Base-by-base conservation (phyloP, 2,797 vertebrate genomes). In the Lerista edwardsae region DNA sequence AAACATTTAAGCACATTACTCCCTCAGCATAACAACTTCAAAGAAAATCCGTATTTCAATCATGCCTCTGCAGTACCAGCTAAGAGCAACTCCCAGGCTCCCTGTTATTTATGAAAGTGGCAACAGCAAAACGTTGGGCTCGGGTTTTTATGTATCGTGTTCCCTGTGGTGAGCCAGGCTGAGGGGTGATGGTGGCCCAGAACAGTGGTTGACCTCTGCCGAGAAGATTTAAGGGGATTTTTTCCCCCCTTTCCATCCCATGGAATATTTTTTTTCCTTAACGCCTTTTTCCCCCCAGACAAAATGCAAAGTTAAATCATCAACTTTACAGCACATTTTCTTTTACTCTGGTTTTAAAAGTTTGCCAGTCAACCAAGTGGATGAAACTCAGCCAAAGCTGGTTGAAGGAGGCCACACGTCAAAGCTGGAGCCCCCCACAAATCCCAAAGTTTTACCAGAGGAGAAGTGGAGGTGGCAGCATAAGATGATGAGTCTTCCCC, bases 121-220 rank as follows among this genome's bases (percentile, higher is more conserved):
- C 77, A 75, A 75, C 10, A 84, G 8, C 79, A 9, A 86, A 86
- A 57, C 27, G 36, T 31, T 8, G 75, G 47, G 31, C 23, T 61
- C 14, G 55, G 21, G 71, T 27, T 41, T 80, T 39, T 68, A 67
- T 44, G 61, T 85, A 72, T 59, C 86, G 86, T 88, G 36, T 31
- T 68, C 23, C 25, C 83, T 82, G 85, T 23, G 75, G 68, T 44
- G 62, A 31, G 87, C 11, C 57, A 84, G 81, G 61, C 51, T 80
- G 64, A 19, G 72, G 92, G 86, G 82, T 36, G 88, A 29, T 47
- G 47, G 82, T 75, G 59, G 82, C 92, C 81, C n/a, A 84, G 84
- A 92, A 82, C 0, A 11, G 55, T 84, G 84, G 23, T 84, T 17
- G 88, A 87, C 87, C 78, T 84, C 73, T 93, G 68, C 80, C 91